A percentile compares a stretch with the other conserved stretches of the same genome.
Evolutionary conservation across 2,888 invertebrate species (phyloP).

Genomic region (Creontiades dilutus): DNA sequence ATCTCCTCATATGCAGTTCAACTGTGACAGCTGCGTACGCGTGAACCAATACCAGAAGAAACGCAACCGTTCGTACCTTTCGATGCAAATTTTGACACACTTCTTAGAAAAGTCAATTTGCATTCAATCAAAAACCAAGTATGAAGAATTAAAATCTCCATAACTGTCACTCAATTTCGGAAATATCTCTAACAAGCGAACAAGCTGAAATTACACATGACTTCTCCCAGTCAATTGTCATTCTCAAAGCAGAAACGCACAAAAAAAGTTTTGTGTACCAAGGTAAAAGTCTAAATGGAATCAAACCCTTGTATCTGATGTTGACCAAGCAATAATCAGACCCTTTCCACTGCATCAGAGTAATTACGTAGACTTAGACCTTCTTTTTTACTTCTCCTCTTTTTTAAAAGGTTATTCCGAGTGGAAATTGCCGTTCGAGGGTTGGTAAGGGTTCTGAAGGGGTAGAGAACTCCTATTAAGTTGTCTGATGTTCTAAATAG

Average conservation of each 20-base stretch:
- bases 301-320: constrained; percentile 41
- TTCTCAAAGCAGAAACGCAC: not conserved
- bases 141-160: no score
- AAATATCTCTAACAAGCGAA: not conserved
- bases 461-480: constrained; percentile 38
- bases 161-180: no score
- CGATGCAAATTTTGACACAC: no score
- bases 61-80: no score
- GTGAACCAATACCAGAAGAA: no score
- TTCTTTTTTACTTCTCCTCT: not conserved
- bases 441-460: not conserved
- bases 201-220: not conserved
- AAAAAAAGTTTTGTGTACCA: not conserved
- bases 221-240: not conserved
- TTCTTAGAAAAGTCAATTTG: no score
- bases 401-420: constrained; percentile 25
- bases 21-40: no score
- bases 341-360: constrained; percentile 20
- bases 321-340: constrained; percentile 42
- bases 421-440: constrained; percentile 30
- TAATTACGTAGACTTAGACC: constrained; percentile 24
- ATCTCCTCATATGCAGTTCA: no score
- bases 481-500: constrained; percentile 39
- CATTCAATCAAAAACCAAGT: no score
- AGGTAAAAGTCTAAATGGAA: constrained; percentile 30